These are phyloP conservation scores for Porites cylindrica DNA, from an alignment of 92 coral and sea anemone species.

Conservation along the genomic window DNA sequence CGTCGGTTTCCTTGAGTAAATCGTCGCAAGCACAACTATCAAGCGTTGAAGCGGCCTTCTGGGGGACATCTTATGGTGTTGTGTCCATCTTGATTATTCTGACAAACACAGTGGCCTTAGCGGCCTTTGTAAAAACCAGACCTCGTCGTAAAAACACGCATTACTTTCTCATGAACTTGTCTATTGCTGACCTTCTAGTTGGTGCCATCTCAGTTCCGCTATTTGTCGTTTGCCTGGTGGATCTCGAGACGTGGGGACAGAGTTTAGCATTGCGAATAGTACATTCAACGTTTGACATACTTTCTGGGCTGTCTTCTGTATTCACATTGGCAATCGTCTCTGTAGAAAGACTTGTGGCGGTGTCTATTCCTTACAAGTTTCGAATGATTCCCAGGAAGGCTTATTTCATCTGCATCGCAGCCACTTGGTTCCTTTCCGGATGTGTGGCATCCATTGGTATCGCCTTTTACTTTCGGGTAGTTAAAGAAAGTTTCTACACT, in stretches of 20 bases:
- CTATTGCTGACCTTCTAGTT: conserved; percentile 70
- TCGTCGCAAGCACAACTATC: background rate
- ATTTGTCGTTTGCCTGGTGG: conserved; percentile 52
- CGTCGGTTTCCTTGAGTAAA: background rate
- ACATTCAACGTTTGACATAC: conserved; percentile 65
- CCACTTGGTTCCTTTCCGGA: conserved; percentile 64
- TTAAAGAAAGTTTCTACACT: conserved; percentile 25
- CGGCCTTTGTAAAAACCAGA: conserved; percentile 63
- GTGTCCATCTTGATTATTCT: conserved; percentile 62
- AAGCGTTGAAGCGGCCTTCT: conserved; percentile 8
- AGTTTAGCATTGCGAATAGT: conserved; percentile 30
- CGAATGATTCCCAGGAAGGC: conserved; percentile 44
- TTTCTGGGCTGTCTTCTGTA: conserved; percentile 74
- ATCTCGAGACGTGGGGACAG: conserved; percentile 39
- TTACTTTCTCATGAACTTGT: conserved; percentile 66
- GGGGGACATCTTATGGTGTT: conserved; percentile 69
- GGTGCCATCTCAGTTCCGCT: conserved; percentile 69
- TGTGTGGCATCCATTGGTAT: conserved; percentile 37
- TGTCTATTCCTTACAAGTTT: conserved; percentile 67
- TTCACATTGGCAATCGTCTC: conserved; percentile 66
- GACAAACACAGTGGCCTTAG: conserved; percentile 53
- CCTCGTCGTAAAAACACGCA: conserved; percentile 72
- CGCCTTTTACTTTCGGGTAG: conserved; percentile 23
- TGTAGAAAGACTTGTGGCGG: conserved; percentile 70
- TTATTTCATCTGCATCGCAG: conserved; percentile 50